These are phyloP conservation scores for Apis laboriosa DNA, from an alignment of 1,140 invertebrate species.

Conservation along the genomic window DNA sequence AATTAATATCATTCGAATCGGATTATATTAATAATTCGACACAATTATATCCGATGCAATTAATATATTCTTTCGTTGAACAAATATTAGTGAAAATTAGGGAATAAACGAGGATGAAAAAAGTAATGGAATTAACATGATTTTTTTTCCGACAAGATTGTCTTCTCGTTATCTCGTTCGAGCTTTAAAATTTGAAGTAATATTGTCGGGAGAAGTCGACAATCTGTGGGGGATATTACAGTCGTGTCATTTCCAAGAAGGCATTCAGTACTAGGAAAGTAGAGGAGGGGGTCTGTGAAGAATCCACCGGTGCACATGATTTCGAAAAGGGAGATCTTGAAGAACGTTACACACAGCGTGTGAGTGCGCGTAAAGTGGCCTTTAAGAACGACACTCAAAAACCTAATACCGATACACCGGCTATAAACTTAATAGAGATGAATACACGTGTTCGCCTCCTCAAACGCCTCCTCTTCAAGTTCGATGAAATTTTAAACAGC, in stretches of 20 bases:
- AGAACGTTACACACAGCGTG: conserved; percentile 46
- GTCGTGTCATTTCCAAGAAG: conserved; percentile 32
- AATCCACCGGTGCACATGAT: conserved; percentile 41
- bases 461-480: conserved; percentile 19
- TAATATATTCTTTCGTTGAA: too few species aligned
- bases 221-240: not conserved
- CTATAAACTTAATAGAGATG: conserved; percentile 57
- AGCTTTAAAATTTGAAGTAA: not conserved
- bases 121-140: too few species aligned
- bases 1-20: too few species aligned
- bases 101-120: too few species aligned
- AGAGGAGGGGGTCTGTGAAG: conserved; percentile 13
- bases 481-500: conserved; percentile 14
- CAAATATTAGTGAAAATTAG: too few species aligned
- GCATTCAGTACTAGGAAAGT: conserved; percentile 18
- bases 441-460: conserved; percentile 49
- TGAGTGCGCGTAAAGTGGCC: conserved; percentile 53
- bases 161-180: conserved; percentile 20
- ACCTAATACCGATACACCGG: conserved; percentile 4
- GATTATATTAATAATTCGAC: too few species aligned
- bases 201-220: not conserved
- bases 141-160: not conserved
- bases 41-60: too few species aligned
- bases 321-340: conserved; percentile 36
- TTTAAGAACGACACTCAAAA: conserved; percentile 57